Percentiles rank a stretch among this genome's conserved stretches.
These are phyloP conservation scores for Lampris megalopsis DNA, from an alignment of 2,113 vertebrate species.

Conservation along the genomic window DNA sequence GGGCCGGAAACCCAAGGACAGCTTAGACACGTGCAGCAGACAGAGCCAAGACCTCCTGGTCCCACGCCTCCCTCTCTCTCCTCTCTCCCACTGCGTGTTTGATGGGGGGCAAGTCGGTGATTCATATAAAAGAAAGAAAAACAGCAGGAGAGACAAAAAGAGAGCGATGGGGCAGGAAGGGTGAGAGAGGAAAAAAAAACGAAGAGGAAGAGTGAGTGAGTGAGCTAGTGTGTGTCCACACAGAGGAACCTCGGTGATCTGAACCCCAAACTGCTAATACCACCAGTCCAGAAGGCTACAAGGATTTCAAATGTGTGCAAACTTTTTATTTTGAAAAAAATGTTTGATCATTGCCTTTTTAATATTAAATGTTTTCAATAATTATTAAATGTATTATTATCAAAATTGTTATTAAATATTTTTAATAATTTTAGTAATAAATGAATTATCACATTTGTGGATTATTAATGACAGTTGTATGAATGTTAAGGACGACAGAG, in stretches of 20 bases:
- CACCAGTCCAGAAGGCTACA: too few relatives aligned
- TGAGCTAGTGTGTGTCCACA: not conserved
- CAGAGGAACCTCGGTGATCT: not conserved
- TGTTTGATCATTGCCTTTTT: too few relatives aligned
- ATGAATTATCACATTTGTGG: too few relatives aligned
- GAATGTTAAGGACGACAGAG: too few relatives aligned
- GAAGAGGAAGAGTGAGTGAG: not conserved
- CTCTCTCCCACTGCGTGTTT: constrained; percentile 15
- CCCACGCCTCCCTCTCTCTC: constrained; percentile 27
- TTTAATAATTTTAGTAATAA: too few relatives aligned
- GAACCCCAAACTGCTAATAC: not conserved
- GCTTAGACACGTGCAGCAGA: constrained; percentile 70
- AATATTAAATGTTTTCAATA: too few relatives aligned
- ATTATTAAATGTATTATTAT: too few relatives aligned
- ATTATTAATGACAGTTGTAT: too few relatives aligned
- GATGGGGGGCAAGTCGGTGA: constrained; percentile 2
- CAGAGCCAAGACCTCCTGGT: constrained; percentile 64
- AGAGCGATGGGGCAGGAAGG: not conserved
- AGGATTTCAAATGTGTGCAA: too few relatives aligned
- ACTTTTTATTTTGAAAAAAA: too few relatives aligned
- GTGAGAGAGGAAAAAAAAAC: not conserved
- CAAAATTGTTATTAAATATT: too few relatives aligned
- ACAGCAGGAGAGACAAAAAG: not conserved
- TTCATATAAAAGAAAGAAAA: too few relatives aligned
- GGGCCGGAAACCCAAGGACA: constrained; percentile 70